Percentiles rank a stretch among this genome's conserved stretches.
phyloP scores from a whole-genome alignment of 2,113 vertebrate species.

The Setophaga kirtlandii region DNA sequence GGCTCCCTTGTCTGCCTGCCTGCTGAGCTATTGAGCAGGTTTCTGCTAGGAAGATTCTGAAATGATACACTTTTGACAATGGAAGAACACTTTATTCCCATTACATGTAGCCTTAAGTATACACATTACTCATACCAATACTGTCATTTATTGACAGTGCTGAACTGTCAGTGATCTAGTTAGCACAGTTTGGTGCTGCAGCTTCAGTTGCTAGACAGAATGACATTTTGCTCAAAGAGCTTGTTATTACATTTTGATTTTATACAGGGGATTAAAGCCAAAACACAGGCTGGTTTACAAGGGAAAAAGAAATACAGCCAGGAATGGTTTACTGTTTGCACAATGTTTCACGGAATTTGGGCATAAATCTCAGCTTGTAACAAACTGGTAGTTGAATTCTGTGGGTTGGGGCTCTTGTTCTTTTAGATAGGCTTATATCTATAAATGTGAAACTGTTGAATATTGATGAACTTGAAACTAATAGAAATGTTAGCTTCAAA shows the following conservation, averaged over 20 bases:
- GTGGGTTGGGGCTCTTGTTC: background rate
- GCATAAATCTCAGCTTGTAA: background rate
- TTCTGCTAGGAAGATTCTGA: constrained; percentile 32
- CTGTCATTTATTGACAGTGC: constrained; percentile 61
- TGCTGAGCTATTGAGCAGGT: constrained; percentile 32
- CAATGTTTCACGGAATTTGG: background rate
- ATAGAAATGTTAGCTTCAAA: background rate
- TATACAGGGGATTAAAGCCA: background rate
- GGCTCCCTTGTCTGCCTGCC: constrained; percentile 7
- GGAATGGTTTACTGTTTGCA: background rate
- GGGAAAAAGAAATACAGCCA: background rate
- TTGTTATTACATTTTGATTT: constrained; percentile 52
- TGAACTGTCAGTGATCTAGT: constrained; percentile 38
- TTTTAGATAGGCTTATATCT: background rate
- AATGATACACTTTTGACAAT: constrained; percentile 47
- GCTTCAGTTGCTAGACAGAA: constrained; percentile 36
- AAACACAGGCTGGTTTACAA: background rate
- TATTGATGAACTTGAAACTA: background rate
- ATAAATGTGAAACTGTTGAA: background rate
- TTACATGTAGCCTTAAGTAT: constrained; percentile 53
- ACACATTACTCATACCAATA: constrained; percentile 56
- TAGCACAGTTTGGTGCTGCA: constrained; percentile 41
- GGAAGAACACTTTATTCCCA: constrained; percentile 48
- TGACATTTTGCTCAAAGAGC: constrained; percentile 30
- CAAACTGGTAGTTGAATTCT: background rate